Percentiles rank a stretch among this genome's conserved stretches.
Conservation (phyloP, 1,140 invertebrate species). For the Cepaea nemoralis region DNA sequence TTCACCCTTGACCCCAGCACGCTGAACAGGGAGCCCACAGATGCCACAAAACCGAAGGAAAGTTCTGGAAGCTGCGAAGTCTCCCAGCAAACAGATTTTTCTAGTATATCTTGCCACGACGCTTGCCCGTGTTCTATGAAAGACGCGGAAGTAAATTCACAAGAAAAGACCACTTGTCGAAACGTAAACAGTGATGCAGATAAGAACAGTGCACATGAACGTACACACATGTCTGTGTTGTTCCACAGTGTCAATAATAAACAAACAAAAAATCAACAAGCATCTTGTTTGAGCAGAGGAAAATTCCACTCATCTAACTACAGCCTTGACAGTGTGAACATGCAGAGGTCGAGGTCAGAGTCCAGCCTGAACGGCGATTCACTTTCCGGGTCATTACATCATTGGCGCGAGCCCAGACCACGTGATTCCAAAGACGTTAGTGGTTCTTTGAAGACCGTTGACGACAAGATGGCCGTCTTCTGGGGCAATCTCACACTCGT, state of each 20-base stretch:
- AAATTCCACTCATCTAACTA: background rate
- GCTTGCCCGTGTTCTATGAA: background rate
- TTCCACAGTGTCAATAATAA: background rate
- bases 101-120: background rate
- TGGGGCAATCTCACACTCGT: background rate
- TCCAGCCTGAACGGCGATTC: background rate
- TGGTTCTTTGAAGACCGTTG: background rate
- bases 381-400: background rate
- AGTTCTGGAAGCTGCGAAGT: background rate
- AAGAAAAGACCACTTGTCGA: background rate
- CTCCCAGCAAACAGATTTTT: background rate
- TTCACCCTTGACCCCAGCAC: constrained; percentile 2
- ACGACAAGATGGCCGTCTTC: no score
- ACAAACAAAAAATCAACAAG: background rate
- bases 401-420: background rate
- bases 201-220: background rate
- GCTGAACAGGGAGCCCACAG: background rate
- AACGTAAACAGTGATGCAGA: background rate
- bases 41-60: background rate
- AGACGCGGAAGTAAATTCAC: background rate
- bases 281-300: background rate
- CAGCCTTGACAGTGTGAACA: background rate
- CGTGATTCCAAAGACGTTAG: background rate
- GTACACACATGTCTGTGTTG: background rate
- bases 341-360: background rate